Percentiles rank a stretch among this genome's conserved stretches.
Evolutionary conservation across 2,888 invertebrate species (phyloP).

Genomic region (Drosophila diplacantha): DNA sequence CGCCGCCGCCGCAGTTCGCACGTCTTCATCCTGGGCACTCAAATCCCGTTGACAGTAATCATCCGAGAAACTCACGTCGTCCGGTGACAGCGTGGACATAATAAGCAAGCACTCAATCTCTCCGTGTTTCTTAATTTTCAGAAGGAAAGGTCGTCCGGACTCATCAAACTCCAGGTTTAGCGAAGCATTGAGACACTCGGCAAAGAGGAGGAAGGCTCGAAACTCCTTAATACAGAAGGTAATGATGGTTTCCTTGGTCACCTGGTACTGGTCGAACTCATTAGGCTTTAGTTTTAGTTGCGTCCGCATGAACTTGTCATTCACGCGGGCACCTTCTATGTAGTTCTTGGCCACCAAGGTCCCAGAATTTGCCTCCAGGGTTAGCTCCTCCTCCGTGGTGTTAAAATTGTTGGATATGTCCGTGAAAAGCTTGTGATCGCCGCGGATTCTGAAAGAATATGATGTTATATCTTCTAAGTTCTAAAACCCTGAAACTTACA

Average conservation of each 20-base stretch:
- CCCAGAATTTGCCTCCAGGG: conserved; percentile 83
- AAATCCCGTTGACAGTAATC: conserved; percentile 61
- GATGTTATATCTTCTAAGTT: neutral
- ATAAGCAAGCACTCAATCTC: conserved; percentile 89
- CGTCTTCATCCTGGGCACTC: conserved; percentile 25
- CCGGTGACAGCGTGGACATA: conserved; percentile 81
- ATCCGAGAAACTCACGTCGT: conserved; percentile 74
- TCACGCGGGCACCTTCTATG: conserved; percentile 82
- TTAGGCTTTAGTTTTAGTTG: conserved; percentile 83
- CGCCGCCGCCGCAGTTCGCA: neutral
- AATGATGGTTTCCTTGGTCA: conserved; percentile 81
- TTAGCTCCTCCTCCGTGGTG: conserved; percentile 88
- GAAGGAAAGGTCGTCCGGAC: conserved; percentile 87
- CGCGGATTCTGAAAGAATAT: conserved; percentile 79
- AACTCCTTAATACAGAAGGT: conserved; percentile 93
- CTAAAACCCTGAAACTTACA: conserved; percentile 45
- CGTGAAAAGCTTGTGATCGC: conserved; percentile 82
- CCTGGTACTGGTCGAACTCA: conserved; percentile 73
- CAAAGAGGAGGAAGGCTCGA: conserved; percentile 87
- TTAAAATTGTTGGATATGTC: conserved; percentile 90
- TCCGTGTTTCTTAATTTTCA: conserved; percentile 84
- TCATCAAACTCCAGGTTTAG: conserved; percentile 86
- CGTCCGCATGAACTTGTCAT: conserved; percentile 85
- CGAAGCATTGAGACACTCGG: conserved; percentile 85
- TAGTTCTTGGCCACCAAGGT: conserved; percentile 87